Base-by-base conservation (phyloP, 2,797 vertebrate genomes). In the Anniella stebbinsi region DNA sequence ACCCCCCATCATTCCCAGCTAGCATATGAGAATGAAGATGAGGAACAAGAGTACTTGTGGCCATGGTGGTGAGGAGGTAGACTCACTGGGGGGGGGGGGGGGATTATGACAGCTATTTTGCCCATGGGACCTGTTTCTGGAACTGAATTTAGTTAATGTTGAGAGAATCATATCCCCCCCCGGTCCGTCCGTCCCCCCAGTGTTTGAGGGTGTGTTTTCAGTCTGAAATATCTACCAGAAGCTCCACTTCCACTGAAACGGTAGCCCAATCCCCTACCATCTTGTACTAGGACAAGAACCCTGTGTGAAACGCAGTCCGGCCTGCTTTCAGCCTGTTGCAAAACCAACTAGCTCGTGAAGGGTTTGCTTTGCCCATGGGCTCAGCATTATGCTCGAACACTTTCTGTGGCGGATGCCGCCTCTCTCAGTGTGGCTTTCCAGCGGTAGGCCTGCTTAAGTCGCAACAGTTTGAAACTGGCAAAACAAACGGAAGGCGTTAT, bases 321-420 rank as follows among this genome's bases (percentile, higher is more conserved):
- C 83, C 89, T 92, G 60, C 28, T 15, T 33, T 81, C 82, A 83
- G 33, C 36, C 1, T 28, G 84, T 84, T 82, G 21, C 86, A 89
- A 93, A 93, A 94, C 87, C 0, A n/a, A 86, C 21, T 75, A 2
- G 1, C 80, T n/a, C 87, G 86, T 91, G 84, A 84, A 91, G 90
- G 72, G 54, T 57, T 30, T 25, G 13, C 25, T 51, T 69, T 54
- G 28, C 45, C 73, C 23, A 30, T 23, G 28, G 70, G 10, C 51
- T 45, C 3, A 5, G 89, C 45, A 87, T 90, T n/a, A 70, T 12
- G 28, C 48, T 6, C n/a, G 67, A 4, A 5, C 28, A 48, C 36
- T 18, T 63, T 72, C 66, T n/a, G 33, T 15, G 28, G 48, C 13
- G 2, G 18, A 45, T n/a, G n/a, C 89, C 91, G 91, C 0, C 30